Percentiles rank a stretch among this genome's conserved stretches.
phyloP scores from a whole-genome alignment of 2,888 invertebrate genomes.

The Drosophila kambysellisi region DNA sequence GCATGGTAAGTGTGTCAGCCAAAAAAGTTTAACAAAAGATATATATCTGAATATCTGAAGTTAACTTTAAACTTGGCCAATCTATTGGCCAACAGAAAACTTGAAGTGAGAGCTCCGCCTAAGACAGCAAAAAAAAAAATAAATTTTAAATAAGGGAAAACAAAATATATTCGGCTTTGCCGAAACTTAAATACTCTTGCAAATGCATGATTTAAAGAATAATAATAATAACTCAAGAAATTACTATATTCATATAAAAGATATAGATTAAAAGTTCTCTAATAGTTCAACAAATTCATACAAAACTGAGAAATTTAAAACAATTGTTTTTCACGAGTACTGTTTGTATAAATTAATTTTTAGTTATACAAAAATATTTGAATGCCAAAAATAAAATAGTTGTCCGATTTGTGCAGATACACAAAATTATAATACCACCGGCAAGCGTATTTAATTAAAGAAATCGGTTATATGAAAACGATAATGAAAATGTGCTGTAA shows the following conservation, averaged over 20 bases:
- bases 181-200: conserved; percentile 19
- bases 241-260: not conserved
- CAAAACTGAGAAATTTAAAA: not conserved
- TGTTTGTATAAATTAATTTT: not conserved
- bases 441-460: conserved; percentile 17
- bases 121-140: conserved; percentile 14
- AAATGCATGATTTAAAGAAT: not conserved
- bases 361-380: not conserved
- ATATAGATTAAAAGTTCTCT: not conserved
- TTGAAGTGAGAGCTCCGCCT: conserved; percentile 21
- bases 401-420: not conserved
- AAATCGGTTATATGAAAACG: not conserved
- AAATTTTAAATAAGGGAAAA: conserved; percentile 19
- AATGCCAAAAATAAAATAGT: not conserved
- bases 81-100: conserved; percentile 11
- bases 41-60: not conserved
- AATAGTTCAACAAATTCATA: not conserved
- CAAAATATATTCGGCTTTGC: conserved; percentile 8
- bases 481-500: conserved; percentile 67
- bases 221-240: not conserved
- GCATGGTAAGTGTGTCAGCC: conserved; percentile 91
- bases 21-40: not conserved
- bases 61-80: not conserved
- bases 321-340: too few species aligned
- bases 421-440: not conserved